phyloP scores from a whole-genome alignment of 2,113 vertebrate species.

The Neolamprologus caudopunctatus region DNA sequence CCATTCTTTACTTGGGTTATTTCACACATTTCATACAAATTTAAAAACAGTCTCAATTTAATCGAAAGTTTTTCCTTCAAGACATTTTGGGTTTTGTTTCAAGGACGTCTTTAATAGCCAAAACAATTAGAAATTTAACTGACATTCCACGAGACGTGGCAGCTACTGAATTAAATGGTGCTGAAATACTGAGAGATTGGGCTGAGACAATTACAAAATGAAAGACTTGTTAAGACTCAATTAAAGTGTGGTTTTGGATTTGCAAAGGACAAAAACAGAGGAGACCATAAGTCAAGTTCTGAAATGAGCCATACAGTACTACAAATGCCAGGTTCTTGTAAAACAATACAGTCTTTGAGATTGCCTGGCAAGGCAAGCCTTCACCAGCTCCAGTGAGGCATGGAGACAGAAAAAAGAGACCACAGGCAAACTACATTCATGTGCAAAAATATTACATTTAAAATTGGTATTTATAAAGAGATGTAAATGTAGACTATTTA shows the following conservation, averaged over 20 bases:
- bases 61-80: conserved; percentile 42
- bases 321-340: conserved; percentile 10
- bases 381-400: not conserved
- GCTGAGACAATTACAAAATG: not conserved
- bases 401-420: not conserved
- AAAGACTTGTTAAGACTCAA: not conserved
- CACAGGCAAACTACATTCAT: not conserved
- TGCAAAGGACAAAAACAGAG: not conserved
- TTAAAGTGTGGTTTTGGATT: not conserved
- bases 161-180: not conserved
- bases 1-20: conserved; percentile 50
- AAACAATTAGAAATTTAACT: conserved; percentile 17
- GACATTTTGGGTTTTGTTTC: conserved; percentile 32
- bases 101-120: conserved; percentile 26
- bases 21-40: conserved; percentile 35
- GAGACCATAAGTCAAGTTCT: not conserved
- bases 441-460: not conserved
- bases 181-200: not conserved
- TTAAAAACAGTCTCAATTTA: conserved; percentile 54
- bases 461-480: not conserved
- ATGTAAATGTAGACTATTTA: not conserved
- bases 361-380: not conserved
- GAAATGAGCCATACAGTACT: not conserved
- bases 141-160: not conserved
- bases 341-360: not conserved